Evolutionary conservation across 2,113 vertebrate species (phyloP).

Genomic region (Neotragus pygmaeus): DNA sequence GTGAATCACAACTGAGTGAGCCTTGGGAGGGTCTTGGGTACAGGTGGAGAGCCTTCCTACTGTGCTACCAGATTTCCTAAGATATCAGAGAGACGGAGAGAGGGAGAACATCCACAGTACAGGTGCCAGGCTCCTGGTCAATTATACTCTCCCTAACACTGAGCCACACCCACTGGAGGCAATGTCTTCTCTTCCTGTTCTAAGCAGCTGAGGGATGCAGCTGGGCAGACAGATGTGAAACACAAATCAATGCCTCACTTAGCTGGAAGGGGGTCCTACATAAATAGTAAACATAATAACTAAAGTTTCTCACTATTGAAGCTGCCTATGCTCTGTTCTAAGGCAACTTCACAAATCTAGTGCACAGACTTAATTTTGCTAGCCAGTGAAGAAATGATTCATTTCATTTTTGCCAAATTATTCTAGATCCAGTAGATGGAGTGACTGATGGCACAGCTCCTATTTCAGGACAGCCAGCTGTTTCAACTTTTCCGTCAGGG

Average conservation of each 20-base stretch:
- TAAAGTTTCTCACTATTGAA: neutral
- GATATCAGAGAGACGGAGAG: neutral
- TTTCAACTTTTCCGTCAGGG: constrained; percentile 19
- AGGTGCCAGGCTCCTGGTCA: neutral
- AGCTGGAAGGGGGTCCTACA: neutral
- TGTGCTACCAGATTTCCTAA: neutral
- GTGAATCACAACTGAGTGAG: constrained; percentile 38
- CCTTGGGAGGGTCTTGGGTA: neutral
- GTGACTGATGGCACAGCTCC: neutral
- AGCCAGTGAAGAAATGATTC: neutral
- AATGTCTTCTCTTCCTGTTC: constrained; percentile 25
- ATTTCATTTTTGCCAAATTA: neutral
- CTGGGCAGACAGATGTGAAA: constrained; percentile 23
- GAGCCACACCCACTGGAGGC: constrained; percentile 19
- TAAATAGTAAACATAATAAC: neutral
- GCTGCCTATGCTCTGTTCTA: neutral
- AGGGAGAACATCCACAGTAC: neutral
- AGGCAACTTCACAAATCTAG: neutral
- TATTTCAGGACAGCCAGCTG: constrained; percentile 37
- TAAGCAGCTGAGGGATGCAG: constrained; percentile 16
- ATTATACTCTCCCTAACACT: neutral
- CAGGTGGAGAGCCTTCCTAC: neutral
- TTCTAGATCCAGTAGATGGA: neutral
- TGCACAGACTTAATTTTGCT: neutral
- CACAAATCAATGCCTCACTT: neutral